A percentile compares a stretch with the other conserved stretches of the same genome.
phyloP scores from a whole-genome alignment of 2,797 vertebrate genomes.

The Enteromius treurensis region DNA sequence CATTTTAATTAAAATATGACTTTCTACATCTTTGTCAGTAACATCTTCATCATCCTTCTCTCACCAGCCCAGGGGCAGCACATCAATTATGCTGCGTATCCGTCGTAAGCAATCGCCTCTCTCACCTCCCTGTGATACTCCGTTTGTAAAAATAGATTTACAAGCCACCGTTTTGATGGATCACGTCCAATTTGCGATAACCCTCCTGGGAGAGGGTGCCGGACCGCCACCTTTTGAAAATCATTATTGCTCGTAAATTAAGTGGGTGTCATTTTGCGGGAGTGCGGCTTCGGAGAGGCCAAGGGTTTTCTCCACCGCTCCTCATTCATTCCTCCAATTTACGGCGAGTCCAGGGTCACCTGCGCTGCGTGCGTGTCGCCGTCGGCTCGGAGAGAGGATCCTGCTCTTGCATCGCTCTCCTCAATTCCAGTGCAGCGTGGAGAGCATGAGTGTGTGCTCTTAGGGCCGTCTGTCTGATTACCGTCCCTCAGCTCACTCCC shows the following conservation, averaged over 20 bases:
- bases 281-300: conserved; percentile 35
- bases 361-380: neutral
- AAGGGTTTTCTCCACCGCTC: conserved; percentile 13
- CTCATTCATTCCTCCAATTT: conserved; percentile 52
- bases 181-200: conserved; percentile 55
- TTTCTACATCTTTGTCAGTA: conserved; percentile 58
- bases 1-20: conserved; percentile 64
- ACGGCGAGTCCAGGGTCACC: conserved; percentile 1
- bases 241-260: conserved; percentile 66
- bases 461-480: conserved; percentile 28
- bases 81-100: conserved; percentile 58
- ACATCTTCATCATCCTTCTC: conserved; percentile 35
- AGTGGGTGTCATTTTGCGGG: conserved; percentile 57
- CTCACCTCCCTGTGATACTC: conserved; percentile 48
- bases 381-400: conserved; percentile 16
- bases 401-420: conserved; percentile 41
- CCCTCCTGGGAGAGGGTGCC: conserved; percentile 47
- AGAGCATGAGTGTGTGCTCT: conserved; percentile 30
- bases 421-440: conserved; percentile 34
- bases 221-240: conserved; percentile 62
- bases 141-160: conserved; percentile 64
- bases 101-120: conserved; percentile 48
- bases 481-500: neutral
- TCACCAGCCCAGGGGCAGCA: conserved; percentile 49
- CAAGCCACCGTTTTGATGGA: conserved; percentile 57